phyloP scores from a whole-genome alignment of 2,113 vertebrate genomes.

The Aramus guarauna region DNA sequence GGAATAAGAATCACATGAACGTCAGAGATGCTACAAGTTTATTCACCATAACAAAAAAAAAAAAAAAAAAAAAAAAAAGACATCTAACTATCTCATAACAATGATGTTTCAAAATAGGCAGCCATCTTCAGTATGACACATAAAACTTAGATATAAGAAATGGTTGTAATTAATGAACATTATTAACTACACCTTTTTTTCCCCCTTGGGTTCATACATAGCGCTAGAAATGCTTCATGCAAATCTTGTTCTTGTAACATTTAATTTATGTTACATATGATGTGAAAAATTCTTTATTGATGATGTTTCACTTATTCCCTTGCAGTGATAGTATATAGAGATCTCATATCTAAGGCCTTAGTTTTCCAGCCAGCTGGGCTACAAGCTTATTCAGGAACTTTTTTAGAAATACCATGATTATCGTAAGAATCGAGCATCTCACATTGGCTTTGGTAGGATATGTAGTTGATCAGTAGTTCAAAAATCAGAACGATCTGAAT shows the following conservation, averaged over 20 bases:
- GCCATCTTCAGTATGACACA: neutral
- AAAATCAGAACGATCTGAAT: neutral
- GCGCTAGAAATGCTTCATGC: neutral
- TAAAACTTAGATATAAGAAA: neutral
- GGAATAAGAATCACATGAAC: slow-evolving; percentile 37
- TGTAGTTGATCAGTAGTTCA: neutral
- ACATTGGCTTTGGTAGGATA: neutral
- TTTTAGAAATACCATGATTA: neutral
- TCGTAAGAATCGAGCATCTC: neutral
- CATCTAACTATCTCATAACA: neutral
- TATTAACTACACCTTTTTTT: neutral
- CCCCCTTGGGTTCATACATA: neutral
- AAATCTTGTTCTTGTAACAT: neutral
- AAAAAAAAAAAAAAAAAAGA: neutral
- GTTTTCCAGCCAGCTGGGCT: neutral
- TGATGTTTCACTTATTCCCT: neutral
- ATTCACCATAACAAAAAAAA: neutral
- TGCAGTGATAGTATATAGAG: neutral
- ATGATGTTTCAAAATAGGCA: neutral
- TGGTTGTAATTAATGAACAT: neutral
- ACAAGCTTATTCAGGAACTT: neutral
- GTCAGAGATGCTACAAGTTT: slow-evolving; percentile 1
- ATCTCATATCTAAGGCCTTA: neutral
- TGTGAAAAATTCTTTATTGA: neutral
- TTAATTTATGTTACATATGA: neutral